Evolutionary conservation across 2,797 vertebrate genomes (phyloP), one percentile per base, ranked within the genome.

Genomic region (Argyrosomus regius): DNA sequence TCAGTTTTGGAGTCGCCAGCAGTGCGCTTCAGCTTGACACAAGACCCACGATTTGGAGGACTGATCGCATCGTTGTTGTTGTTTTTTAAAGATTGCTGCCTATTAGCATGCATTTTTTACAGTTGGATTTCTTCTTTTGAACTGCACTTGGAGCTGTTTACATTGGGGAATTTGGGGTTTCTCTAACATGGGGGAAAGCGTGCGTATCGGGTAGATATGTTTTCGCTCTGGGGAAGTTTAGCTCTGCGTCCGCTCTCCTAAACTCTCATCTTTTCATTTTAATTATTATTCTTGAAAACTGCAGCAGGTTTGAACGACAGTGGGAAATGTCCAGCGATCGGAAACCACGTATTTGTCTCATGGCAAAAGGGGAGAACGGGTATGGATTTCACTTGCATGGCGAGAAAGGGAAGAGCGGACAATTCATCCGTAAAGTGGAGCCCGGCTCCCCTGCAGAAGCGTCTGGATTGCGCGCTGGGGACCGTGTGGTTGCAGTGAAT

Each of bases 301-400:
- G 66, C 70, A 16, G 61, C 71, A 75, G 63, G 56, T 54, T 77
- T 52, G 17, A 59, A 9, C 70, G 3, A 62, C 63, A 6, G 31
- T 49, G 20, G 61, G 84, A 91, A 86, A 97, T 98, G 97, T 95
- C 96, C 81, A 95, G 91, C 81, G 96, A 96, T 76, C 89, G 94
- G 92, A 96, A 96, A 88, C 97, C 98, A 60, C 96, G 97, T 85
- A 95, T 99, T 58, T 99, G 98, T 90, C 80, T 92, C 80, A 97
- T 99, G 95, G 69, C 89, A 54, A 97, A 97, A 39, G 95, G 91
- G 4, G 96, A 97, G 66, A 93, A 90, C 77, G 98, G 98, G 59
- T 99, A 98, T 92, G 98, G 98, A 77, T 99, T 99, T 93, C 98
- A 99, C 94, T 94, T 99, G 93, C 98, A 99, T 80, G 98, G 98